Percentiles rank a stretch among this genome's conserved stretches.
phyloP scores from a whole-genome alignment of 1,140 invertebrate genomes.

The Leguminivora glycinivorella region DNA sequence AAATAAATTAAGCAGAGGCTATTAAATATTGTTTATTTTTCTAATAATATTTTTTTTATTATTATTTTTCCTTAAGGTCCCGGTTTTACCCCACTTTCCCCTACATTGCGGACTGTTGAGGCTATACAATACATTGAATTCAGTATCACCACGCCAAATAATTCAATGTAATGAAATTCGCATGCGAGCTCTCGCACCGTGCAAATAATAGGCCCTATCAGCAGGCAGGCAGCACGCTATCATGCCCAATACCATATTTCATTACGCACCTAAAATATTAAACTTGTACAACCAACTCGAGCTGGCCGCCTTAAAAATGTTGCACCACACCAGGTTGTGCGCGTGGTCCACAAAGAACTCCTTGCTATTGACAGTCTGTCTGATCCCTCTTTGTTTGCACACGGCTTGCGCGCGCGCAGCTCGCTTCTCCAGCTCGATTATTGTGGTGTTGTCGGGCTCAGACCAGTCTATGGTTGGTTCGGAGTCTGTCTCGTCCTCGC shows the following conservation, averaged over 20 bases:
- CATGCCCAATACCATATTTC: conserved; percentile 25
- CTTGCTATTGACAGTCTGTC: conserved; percentile 76
- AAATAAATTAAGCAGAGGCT: no score
- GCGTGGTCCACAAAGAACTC: conserved; percentile 87
- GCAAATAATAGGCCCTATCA: no score
- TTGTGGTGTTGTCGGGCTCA: conserved; percentile 62
- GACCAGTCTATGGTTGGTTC: conserved; percentile 47
- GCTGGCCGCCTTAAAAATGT: conserved; percentile 89
- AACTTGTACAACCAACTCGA: conserved; percentile 91
- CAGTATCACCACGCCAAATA: no score
- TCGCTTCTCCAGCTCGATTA: conserved; percentile 55
- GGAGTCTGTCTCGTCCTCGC: conserved; percentile 54
- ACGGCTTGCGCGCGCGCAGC: conserved; percentile 46
- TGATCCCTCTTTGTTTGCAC: conserved; percentile 47
- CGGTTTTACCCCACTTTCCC: no score
- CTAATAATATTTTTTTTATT: no score
- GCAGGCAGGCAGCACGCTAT: no score
- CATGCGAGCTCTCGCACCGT: no score
- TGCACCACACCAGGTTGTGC: conserved; percentile 87
- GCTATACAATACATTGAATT: no score
- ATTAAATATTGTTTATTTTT: no score
- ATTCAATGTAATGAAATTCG: no score
- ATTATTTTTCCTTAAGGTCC: no score
- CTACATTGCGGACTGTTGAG: no score
- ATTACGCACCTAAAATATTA: conserved; percentile 82